Base-by-base conservation (phyloP, 2,113 vertebrate species). In the Lophotis ruficrista region DNA sequence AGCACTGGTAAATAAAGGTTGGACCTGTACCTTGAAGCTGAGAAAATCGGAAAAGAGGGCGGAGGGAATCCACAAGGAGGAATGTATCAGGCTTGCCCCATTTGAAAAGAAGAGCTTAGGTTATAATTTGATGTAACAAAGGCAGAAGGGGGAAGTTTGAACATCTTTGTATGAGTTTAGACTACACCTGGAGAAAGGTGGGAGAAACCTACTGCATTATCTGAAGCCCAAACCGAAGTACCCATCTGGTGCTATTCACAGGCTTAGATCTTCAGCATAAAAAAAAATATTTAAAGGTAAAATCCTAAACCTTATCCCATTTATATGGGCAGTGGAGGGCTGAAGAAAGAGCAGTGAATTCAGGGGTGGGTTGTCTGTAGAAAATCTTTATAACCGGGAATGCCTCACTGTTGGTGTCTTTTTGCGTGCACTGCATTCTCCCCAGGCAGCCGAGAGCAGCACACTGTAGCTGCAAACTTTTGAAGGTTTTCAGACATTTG, bases 351-450 rank as follows among this genome's bases (percentile, higher is more conserved):
- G 22, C 14, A 64, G 21, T 6, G 61, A 60, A 11, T 19, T 43
- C 11, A 20, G 17, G 9, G 3, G 1, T 37, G 51, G 31, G 31
- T 8, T 84, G 25, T 27, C 16, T 35, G 19, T 24, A 71, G 48
- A 27, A 56, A 62, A 58, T 12, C 14, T 76, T 62, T 60, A 12
- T 31, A 83, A 77, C 22, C 17, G 0, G 0, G 14, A 62, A 14
- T 5, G 6, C 30, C 48, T 72, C 24, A 3, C 31, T 75, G 31
- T 48, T 45, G 12, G 2, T 54, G 25, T 50, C 27, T 57, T 51
- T 50, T 41, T 58, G 21, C n/a, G 41, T 0, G 0, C 28, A 7
- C 24, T 57, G 45, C 9, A 1, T 80, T 86, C 37, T 81, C 43
- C 51, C 27, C 54, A 8, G 41, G 68, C 58, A 83, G 38, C 56